A percentile compares a stretch with the other conserved stretches of the same genome.
phyloP scores from a whole-genome alignment of 2,797 vertebrate genomes.

The Siniperca obscura region DNA sequence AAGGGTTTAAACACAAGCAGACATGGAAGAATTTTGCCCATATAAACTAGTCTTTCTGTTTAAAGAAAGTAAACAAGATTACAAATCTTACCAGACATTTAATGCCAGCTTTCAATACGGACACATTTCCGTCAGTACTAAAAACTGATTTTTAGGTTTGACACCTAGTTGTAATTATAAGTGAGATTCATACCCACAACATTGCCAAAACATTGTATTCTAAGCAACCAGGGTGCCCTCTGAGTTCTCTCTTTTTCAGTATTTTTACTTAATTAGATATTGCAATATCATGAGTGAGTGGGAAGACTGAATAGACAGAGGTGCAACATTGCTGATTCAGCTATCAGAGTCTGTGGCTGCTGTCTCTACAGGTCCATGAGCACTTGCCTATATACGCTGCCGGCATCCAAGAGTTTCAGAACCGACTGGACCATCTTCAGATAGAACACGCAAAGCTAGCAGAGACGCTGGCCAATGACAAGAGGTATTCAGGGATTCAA shows the following conservation, averaged over 20 bases:
- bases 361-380: conserved; percentile 82
- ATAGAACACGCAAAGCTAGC: conserved; percentile 82
- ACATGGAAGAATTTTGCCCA: too few relatives aligned
- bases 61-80: too few relatives aligned
- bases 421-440: conserved; percentile 79
- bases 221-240: not conserved
- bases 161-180: not conserved
- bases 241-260: not conserved
- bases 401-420: conserved; percentile 86
- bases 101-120: not conserved
- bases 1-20: too few relatives aligned
- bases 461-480: conserved; percentile 80
- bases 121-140: not conserved
- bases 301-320: not conserved
- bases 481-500: conserved; percentile 69
- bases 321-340: not conserved
- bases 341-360: conserved; percentile 8
- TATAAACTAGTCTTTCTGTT: too few relatives aligned
- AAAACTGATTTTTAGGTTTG: not conserved
- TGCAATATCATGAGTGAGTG: not conserved
- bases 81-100: too few relatives aligned
- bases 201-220: not conserved
- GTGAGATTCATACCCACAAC: not conserved
- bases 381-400: conserved; percentile 84
- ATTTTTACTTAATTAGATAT: not conserved